Base-by-base conservation (phyloP, 1,140 invertebrate genomes). In the Nasonia giraulti region DNA sequence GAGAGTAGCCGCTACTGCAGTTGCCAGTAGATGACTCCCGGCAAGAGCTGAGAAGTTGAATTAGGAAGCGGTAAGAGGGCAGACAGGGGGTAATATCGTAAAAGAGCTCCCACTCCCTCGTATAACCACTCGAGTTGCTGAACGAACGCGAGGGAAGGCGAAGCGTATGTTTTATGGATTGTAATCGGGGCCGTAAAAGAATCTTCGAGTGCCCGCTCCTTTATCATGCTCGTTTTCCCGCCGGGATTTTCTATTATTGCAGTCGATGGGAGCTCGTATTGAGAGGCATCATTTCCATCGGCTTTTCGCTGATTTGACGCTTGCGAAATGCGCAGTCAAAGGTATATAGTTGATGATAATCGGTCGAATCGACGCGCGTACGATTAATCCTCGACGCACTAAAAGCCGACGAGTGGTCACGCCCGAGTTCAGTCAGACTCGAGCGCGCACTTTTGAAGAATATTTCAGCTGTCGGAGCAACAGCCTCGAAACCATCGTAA, bases 31-130 rank as follows among this genome's bases (percentile, higher is more conserved):
- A 83, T 83, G 81, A 83, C 74, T 82, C 50, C 50, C 37, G 62
- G 68, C 69, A 83, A 78, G 74, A 83, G 37, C 62, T 40, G 82
- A 83, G 74, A 78, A 78, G 82, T 78, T 84, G 82, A 79, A 79
- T 84, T 84, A 84, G 76, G 75, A 55, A 79, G 75, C 82, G n/a
- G 73, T 75, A 76, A 75, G 80, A 74, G 71, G 31, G 68, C 12
- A 50, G 47, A 62, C 14, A 7, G 55, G 55, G 44, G 33, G 31
- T 82, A 66, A 76, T 82, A 82, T 82, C 81, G 47, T 27, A 62
- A 82, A 62, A 76, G 81, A 76, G 44, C 73, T 31, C 27, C 10
- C 68, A 2, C 14, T 71, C 68, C 27, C 68, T n/a, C 33, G 27
- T 62, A 74, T 50, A 71, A 73, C 69, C 69, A 17, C 69, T 17